Base-by-base conservation (phyloP, 1,140 invertebrate species). In the Drosophila nigromelanica region DNA sequence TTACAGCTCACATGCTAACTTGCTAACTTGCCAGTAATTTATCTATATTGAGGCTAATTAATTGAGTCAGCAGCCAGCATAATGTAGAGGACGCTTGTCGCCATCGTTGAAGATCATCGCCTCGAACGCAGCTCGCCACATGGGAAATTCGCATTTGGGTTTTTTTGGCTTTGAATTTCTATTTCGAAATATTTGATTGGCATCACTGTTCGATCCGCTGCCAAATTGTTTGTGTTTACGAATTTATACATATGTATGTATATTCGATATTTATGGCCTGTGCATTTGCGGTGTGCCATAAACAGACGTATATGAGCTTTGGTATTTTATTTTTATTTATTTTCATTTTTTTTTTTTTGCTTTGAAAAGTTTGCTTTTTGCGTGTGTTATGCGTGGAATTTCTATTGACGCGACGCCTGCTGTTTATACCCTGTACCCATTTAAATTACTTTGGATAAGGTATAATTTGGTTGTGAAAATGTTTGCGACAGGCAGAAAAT, bases 21-120 rank as follows among this genome's bases (percentile, higher is more conserved):
- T 52, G 83, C 79, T 87, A 79, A 78, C 66, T 87, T 73, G 83
- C 73, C 64, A 62, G 76, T 82, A 82, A 89, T 89, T 80, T 77
- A 77, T 62, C 85, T 83, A 61, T 66, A 76, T 76, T 76, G 73
- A 76, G 69, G 59, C 68, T 76, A 76, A 76, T 76, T 72, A 89
- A 80, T 83, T 83, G 85, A 80, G 67, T 89, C 79, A 79, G 55
- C 73, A 67, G 50, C 21, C 48, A 8, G 21, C 63, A 66, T 56
- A 61, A 56, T 80, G 33, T 35, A 18, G 54, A 48, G 40, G 43
- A 11, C 48, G 5, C n/a, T 37, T 7, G 51, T 66, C 52, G 43
- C 61, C 62, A 71, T 51, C 60, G 59, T 54, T 62, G 74, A 87
- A 87, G 81, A 86, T 86, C 82, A 86, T 69, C 82, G 67, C 39